Conservation (phyloP, 2,888 invertebrate genomes). For the Callinectes sapidus region DNA sequence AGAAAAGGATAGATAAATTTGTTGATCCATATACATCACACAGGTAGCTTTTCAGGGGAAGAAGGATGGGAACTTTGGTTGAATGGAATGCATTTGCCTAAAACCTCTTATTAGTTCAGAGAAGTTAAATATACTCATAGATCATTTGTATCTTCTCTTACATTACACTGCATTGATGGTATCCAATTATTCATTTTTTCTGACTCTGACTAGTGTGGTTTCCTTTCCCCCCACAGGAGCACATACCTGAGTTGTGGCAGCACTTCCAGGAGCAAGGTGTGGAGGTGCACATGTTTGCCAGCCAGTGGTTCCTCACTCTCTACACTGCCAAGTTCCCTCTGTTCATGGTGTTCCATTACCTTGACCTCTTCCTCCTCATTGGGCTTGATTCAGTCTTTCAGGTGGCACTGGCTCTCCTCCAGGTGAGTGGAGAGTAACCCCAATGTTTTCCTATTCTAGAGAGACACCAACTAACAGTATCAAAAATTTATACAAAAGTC, state of each 20-base stretch:
- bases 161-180: background rate
- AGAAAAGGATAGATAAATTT: background rate
- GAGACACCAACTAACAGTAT: background rate
- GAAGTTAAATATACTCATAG: too few species aligned
- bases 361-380: conserved; percentile 96
- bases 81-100: too few species aligned
- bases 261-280: conserved; percentile 90
- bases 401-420: conserved; percentile 94
- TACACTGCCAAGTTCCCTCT: conserved; percentile 99
- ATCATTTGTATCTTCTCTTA: background rate
- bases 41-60: too few species aligned
- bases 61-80: background rate
- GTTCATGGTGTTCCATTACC: conserved; percentile 96
- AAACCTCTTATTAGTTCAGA: too few species aligned
- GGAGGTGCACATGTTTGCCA: conserved; percentile 99
- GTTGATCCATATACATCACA: background rate
- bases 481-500: background rate
- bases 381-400: conserved; percentile 97
- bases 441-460: background rate
- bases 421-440: conserved; percentile 78
- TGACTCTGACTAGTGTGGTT: background rate
- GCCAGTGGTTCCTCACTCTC: conserved; percentile 99
- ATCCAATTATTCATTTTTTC: background rate
- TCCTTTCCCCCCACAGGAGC: conserved; percentile 79
- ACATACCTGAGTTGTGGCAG: conserved; percentile 86